phyloP scores from a whole-genome alignment of 1,140 invertebrate genomes.

The Hyles euphorbiae region DNA sequence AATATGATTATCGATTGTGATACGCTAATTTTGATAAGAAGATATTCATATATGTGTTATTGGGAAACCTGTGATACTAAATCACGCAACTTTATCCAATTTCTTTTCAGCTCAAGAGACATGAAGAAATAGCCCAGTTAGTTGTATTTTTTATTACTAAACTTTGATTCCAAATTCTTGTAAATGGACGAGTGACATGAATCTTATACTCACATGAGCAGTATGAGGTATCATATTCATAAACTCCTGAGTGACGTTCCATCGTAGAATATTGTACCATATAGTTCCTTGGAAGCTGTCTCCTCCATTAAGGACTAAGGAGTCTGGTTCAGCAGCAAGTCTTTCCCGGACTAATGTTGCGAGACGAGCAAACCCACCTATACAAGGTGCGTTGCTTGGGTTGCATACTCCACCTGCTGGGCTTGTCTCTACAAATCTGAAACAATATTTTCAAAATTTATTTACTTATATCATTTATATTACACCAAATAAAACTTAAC shows the following conservation, averaged over 20 bases:
- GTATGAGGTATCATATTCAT: slow-evolving; percentile 83
- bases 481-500: no score
- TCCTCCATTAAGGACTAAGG: slow-evolving; percentile 83
- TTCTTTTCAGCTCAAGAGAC: no score
- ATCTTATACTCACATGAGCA: slow-evolving; percentile 79
- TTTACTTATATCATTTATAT: neutral
- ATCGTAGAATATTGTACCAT: slow-evolving; percentile 83
- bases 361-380: slow-evolving; percentile 82
- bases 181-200: neutral
- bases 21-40: no score
- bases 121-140: no score
- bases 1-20: no score
- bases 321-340: slow-evolving; percentile 71
- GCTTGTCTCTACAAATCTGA: slow-evolving; percentile 80
- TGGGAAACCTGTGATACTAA: no score
- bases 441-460: slow-evolving; percentile 20
- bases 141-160: no score
- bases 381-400: slow-evolving; percentile 53
- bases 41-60: no score
- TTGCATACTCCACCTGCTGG: slow-evolving; percentile 76
- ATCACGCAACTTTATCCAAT: no score
- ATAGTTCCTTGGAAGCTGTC: slow-evolving; percentile 88
- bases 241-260: slow-evolving; percentile 81
- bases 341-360: slow-evolving; percentile 70
- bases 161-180: no score